Conservation (phyloP, 2,797 vertebrate genomes). For the Pangasius sanitwongsei region DNA sequence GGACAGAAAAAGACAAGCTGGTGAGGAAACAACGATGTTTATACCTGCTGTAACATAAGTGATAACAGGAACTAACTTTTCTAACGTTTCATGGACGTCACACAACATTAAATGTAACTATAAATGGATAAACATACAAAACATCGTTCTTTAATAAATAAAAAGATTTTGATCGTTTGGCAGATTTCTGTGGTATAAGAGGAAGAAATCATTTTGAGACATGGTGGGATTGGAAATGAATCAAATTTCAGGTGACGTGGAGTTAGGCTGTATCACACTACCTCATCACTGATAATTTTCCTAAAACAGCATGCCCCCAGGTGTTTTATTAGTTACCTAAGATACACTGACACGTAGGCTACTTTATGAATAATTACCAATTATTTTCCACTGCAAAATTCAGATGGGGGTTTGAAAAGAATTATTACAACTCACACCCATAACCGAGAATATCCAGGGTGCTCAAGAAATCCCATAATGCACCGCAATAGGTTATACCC, state of each 20-base stretch:
- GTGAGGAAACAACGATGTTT: not conserved
- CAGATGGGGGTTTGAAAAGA: not conserved
- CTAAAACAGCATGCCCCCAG: not conserved
- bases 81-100: not conserved
- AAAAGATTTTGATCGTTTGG: no score
- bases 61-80: not conserved
- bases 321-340: not conserved
- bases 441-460: not conserved
- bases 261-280: not conserved
- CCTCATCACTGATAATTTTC: not conserved
- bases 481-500: not conserved
- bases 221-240: no score
- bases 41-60: not conserved
- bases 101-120: not conserved
- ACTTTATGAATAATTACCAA: not conserved
- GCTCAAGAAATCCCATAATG: constrained; percentile 16
- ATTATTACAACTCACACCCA: not conserved
- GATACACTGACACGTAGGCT: not conserved
- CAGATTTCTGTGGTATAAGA: not conserved
- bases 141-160: no score
- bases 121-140: not conserved
- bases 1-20: not conserved
- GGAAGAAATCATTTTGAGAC: not conserved
- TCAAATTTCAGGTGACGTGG: no score
- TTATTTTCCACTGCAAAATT: not conserved